Evolutionary conservation across 2,888 invertebrate genomes (phyloP).

Genomic region (Macropis europaea): DNA sequence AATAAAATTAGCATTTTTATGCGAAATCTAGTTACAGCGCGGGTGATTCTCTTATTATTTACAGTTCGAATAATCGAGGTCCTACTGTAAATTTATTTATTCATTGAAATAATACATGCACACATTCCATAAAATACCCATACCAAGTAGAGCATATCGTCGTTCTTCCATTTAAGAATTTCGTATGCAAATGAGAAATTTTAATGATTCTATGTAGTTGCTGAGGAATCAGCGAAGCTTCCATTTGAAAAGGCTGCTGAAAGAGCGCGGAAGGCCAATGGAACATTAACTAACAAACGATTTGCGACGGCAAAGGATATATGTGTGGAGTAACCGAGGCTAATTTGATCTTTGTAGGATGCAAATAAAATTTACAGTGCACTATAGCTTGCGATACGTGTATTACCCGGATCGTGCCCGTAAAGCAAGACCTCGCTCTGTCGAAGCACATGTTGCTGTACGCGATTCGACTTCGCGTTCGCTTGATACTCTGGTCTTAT

Average conservation of each 20-base stretch:
- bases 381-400: conserved; percentile 6
- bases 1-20: too few species aligned
- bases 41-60: too few species aligned
- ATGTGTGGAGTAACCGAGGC: conserved; percentile 15
- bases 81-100: too few species aligned
- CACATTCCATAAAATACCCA: too few species aligned
- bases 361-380: conserved; percentile 35
- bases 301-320: not conserved
- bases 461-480: conserved; percentile 51
- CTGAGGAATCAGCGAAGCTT: not conserved
- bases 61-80: too few species aligned
- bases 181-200: not conserved
- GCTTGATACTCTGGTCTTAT: conserved; percentile 59
- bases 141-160: too few species aligned
- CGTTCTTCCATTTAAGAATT: too few species aligned
- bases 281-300: conserved; percentile 9
- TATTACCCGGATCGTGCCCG: conserved; percentile 33
- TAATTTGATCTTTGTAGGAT: conserved; percentile 59
- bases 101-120: too few species aligned
- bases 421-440: conserved; percentile 38
- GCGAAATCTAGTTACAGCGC: too few species aligned
- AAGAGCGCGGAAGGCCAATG: too few species aligned
- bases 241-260: not conserved
- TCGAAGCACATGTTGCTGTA: conserved; percentile 40
- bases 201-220: not conserved